Percentiles rank a stretch among this genome's conserved stretches.
These are phyloP conservation scores for Tribolium madens DNA, from an alignment of 1,140 invertebrate species.

Conservation along the genomic window DNA sequence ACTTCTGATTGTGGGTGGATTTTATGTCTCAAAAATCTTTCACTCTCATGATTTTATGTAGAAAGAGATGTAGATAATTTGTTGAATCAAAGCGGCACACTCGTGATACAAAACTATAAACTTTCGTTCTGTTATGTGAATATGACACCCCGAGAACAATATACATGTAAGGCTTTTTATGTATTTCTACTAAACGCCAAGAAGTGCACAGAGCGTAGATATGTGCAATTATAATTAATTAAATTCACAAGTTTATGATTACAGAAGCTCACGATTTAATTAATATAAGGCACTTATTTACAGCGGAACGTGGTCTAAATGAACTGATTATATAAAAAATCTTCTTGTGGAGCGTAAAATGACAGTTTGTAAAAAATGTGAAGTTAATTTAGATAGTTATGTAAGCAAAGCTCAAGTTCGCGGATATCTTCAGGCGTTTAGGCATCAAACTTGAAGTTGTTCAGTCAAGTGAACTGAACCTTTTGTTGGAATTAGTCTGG, in stretches of 20 bases:
- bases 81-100: background rate
- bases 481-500: constrained; percentile 34
- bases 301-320: background rate
- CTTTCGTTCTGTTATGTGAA: constrained; percentile 3
- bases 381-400: background rate
- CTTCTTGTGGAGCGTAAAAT: background rate
- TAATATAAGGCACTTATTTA: background rate
- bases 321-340: background rate
- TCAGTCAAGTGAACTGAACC: constrained; percentile 26
- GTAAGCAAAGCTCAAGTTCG: background rate
- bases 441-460: background rate
- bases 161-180: constrained; percentile 7
- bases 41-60: constrained; percentile 4
- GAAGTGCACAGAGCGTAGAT: background rate
- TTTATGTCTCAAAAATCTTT: constrained; percentile 21
- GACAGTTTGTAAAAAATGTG: background rate
- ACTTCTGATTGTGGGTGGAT: constrained; percentile 42
- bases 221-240: background rate
- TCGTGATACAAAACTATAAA: constrained; percentile 10
- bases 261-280: background rate
- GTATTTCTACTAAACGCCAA: background rate
- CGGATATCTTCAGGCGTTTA: constrained; percentile 2
- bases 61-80: constrained; percentile 4
- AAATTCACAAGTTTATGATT: background rate
- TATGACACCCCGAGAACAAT: constrained; percentile 19